A percentile compares a stretch with the other conserved stretches of the same genome.
Evolutionary conservation across 2,797 vertebrate genomes (phyloP).

Genomic region (Platalea minor): DNA sequence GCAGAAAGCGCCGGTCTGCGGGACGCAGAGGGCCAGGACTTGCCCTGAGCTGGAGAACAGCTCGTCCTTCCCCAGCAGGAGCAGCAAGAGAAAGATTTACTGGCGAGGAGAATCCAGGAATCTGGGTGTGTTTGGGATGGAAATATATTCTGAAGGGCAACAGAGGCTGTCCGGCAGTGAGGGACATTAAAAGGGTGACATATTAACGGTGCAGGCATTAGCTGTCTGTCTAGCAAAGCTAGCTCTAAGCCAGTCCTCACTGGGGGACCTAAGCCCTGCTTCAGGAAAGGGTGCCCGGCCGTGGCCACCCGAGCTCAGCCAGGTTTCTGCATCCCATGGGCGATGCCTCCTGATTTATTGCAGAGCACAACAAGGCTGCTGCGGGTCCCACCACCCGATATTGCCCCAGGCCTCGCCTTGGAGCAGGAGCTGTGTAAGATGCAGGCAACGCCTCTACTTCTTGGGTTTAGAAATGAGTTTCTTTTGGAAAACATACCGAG

Average conservation of each 20-base stretch:
- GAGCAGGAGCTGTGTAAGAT: fast-evolving
- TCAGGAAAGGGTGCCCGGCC: not conserved
- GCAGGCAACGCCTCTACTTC: not conserved
- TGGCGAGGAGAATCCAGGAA: not conserved
- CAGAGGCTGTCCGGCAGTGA: not conserved
- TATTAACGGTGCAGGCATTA: not conserved
- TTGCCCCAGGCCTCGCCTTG: not conserved
- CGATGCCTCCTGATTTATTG: not conserved
- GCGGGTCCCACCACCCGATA: fast-evolving
- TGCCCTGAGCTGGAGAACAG: not conserved
- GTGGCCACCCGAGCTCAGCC: not conserved
- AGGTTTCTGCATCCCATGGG: too few relatives aligned
- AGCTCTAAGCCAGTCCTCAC: not conserved
- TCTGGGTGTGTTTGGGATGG: not conserved
- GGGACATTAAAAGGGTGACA: not conserved
- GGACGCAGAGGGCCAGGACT: not conserved
- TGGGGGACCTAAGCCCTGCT: not conserved
- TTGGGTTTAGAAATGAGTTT: not conserved
- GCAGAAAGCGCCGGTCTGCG: fast-evolving
- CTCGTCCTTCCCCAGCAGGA: not conserved
- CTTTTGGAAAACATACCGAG: not conserved
- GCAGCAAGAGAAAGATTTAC: not conserved
- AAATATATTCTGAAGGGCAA: not conserved
- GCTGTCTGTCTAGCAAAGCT: not conserved
- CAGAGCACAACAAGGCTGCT: too few relatives aligned